These are phyloP conservation scores for Glossophaga mutica DNA, from an alignment of 2,797 vertebrate genomes.

Conservation along the genomic window DNA sequence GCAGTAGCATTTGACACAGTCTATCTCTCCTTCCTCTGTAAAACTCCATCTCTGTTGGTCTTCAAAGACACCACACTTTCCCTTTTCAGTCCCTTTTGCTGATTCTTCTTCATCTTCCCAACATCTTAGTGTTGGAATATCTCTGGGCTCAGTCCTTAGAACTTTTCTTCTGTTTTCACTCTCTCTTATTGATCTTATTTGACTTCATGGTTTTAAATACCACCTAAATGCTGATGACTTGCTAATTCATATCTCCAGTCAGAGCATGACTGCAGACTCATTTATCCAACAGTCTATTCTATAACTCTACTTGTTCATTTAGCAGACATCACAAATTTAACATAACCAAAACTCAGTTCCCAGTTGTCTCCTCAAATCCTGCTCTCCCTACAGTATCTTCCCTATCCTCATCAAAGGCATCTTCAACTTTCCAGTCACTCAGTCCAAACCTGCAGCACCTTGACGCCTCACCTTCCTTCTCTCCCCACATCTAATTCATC, in stretches of 20 bases:
- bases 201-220: conserved; percentile 9
- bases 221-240: neutral
- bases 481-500: neutral
- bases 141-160: neutral
- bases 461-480: neutral
- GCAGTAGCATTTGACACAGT: neutral
- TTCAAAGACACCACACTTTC: neutral
- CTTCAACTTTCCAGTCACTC: neutral
- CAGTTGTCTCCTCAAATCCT: neutral
- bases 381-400: neutral
- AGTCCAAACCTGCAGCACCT: neutral
- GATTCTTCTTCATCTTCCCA: neutral
- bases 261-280: neutral
- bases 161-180: neutral
- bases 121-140: neutral
- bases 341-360: neutral
- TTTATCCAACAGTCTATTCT: neutral
- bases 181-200: neutral
- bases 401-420: neutral
- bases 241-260: neutral
- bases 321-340: neutral
- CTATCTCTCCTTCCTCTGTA: neutral
- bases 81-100: neutral
- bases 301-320: neutral
- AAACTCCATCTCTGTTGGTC: neutral